Evolutionary conservation across 1,140 invertebrate genomes (phyloP).

Genomic region (Probaryconus sp.): DNA sequence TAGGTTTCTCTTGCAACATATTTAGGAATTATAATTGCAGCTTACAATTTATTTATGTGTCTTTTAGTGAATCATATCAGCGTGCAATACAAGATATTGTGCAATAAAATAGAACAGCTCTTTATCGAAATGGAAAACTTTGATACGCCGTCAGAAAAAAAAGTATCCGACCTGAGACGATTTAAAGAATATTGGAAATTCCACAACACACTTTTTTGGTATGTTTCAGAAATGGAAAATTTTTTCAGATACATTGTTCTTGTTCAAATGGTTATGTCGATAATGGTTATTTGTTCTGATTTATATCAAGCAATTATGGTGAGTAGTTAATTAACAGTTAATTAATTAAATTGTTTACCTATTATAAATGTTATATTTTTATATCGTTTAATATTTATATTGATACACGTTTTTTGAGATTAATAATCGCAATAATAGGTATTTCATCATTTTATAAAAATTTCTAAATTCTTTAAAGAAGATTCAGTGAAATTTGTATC

Average conservation of each 20-base stretch:
- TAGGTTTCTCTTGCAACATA: constrained; percentile 13
- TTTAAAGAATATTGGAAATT: constrained; percentile 5
- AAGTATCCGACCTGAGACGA: not conserved
- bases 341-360: too few relatives aligned
- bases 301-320: constrained; percentile 29
- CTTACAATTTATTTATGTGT: constrained; percentile 19
- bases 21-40: constrained; percentile 15
- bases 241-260: constrained; percentile 25
- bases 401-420: too few relatives aligned
- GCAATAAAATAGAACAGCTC: constrained; percentile 8
- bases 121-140: constrained; percentile 7
- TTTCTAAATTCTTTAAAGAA: too few relatives aligned
- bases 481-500: too few relatives aligned
- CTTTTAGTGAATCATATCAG: constrained; percentile 3
- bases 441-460: too few relatives aligned
- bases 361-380: too few relatives aligned
- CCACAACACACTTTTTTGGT: constrained; percentile 23
- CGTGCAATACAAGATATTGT: constrained; percentile 16
- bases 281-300: constrained; percentile 26
- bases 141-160: not conserved
- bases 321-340: too few relatives aligned
- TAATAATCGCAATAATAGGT: too few relatives aligned
- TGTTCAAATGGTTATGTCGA: constrained; percentile 22
- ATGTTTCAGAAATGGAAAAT: constrained; percentile 20
- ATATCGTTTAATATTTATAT: not conserved